These are phyloP conservation scores for Myathropa florea DNA, from an alignment of 2,888 invertebrate genomes.

Conservation along the genomic window DNA sequence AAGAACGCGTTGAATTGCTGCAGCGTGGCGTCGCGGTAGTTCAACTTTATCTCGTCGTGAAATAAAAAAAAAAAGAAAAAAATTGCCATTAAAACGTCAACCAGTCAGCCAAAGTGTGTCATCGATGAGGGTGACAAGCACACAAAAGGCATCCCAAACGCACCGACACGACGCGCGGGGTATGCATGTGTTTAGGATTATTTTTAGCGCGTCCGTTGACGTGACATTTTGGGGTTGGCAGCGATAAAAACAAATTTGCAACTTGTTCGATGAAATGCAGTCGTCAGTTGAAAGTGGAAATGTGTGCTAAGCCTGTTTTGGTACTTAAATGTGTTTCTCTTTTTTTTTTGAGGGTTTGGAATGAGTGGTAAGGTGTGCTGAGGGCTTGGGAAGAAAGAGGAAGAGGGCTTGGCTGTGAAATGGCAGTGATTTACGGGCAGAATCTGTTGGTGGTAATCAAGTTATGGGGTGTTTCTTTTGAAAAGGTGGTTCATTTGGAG, in stretches of 20 bases:
- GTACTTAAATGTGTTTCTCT: too few species aligned
- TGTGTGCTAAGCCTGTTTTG: neutral
- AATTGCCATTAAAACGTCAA: constrained; percentile 33
- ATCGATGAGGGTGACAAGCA: constrained; percentile 6
- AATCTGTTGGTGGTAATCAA: neutral
- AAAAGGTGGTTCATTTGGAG: neutral
- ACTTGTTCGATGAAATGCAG: neutral
- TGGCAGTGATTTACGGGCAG: neutral
- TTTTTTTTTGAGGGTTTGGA: neutral
- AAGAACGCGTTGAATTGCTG: neutral
- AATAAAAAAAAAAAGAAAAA: constrained; percentile 9
- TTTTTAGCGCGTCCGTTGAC: constrained; percentile 21
- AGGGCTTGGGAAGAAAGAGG: neutral
- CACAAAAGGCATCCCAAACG: neutral
- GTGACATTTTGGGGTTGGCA: constrained; percentile 23
- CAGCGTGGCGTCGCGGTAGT: neutral
- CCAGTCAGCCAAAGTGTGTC: constrained; percentile 22
- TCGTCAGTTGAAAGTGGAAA: neutral
- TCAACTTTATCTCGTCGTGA: constrained; percentile 23
- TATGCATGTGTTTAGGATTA: constrained; percentile 12
- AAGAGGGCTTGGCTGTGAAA: neutral
- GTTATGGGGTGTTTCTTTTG: neutral
- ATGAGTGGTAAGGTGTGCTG: neutral
- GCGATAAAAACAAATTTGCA: constrained; percentile 5
- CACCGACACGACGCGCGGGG: neutral